These are phyloP conservation scores for Brachionus rubens DNA, from an alignment of 1,140 invertebrate species.

Conservation along the genomic window DNA sequence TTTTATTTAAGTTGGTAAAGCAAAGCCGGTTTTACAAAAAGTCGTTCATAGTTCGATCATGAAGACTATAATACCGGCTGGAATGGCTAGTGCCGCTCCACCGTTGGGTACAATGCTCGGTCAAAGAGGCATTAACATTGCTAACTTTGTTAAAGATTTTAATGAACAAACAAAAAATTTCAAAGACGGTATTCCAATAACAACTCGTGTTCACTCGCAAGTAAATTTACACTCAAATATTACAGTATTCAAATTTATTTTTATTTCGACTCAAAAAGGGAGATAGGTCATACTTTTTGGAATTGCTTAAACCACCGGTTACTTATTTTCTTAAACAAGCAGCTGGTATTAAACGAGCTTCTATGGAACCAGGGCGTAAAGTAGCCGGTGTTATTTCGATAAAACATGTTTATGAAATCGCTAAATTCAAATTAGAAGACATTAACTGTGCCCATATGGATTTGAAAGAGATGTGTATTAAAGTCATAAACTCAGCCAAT, in stretches of 20 bases:
- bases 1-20: constrained; percentile 21
- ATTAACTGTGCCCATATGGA: constrained; percentile 56
- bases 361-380: constrained; percentile 75
- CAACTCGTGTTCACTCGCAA: constrained; percentile 74
- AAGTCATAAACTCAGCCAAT: constrained; percentile 72
- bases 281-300: constrained; percentile 79
- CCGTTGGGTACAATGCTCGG: constrained; percentile 86
- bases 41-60: constrained; percentile 71
- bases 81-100: constrained; percentile 77
- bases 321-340: constrained; percentile 88
- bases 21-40: constrained; percentile 64
- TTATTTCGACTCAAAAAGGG: constrained; percentile 59
- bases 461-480: constrained; percentile 72
- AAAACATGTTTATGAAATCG: constrained; percentile 98
- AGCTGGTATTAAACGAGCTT: constrained; percentile 79
- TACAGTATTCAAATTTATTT: constrained; percentile 14
- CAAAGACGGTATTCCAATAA: constrained; percentile 85
- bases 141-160: constrained; percentile 95
- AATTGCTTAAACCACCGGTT: constrained; percentile 77
- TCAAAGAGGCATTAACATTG: constrained; percentile 70
- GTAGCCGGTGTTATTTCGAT: constrained; percentile 82
- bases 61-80: constrained; percentile 76
- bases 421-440: constrained; percentile 84
- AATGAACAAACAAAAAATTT: constrained; percentile 88
- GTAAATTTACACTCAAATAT: constrained; percentile 50